These are phyloP conservation scores for Coilia nasus DNA, from an alignment of 2,797 vertebrate species.

Conservation along the genomic window DNA sequence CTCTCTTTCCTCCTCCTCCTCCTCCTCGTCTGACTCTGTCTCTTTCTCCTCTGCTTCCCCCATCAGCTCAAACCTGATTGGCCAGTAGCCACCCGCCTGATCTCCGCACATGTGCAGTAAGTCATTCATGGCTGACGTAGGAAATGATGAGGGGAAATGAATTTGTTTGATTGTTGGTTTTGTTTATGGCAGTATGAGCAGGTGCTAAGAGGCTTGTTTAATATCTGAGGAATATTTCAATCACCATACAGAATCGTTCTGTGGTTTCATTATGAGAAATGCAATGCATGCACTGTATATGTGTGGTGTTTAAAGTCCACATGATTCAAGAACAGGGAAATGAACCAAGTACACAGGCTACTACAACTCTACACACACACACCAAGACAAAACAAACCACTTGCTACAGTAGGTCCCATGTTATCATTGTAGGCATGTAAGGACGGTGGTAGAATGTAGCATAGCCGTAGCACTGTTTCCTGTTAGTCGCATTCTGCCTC, in stretches of 20 bases:
- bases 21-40: conserved; percentile 32
- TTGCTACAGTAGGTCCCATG: neutral
- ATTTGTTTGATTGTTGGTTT: conserved; percentile 42
- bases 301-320: neutral
- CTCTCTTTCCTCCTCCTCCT: conserved; percentile 50
- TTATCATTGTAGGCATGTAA: neutral
- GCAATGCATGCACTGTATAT: neutral
- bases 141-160: conserved; percentile 33
- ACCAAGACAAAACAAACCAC: neutral
- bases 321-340: neutral
- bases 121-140: conserved; percentile 66
- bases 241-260: neutral
- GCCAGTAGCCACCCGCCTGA: conserved; percentile 48
- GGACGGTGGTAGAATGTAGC: neutral
- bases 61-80: conserved; percentile 47
- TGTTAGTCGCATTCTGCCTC: neutral
- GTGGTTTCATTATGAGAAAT: neutral
- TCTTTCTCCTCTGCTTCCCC: conserved; percentile 51
- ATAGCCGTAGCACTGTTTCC: neutral
- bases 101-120: conserved; percentile 40
- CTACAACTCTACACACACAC: neutral
- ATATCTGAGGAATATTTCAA: neutral
- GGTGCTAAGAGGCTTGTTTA: neutral
- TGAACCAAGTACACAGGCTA: neutral
- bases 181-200: conserved; percentile 31